Evolutionary conservation across 2,113 vertebrate species (phyloP), one percentile per base, ranked within the genome.

Genomic region (Origma solitaria): DNA sequence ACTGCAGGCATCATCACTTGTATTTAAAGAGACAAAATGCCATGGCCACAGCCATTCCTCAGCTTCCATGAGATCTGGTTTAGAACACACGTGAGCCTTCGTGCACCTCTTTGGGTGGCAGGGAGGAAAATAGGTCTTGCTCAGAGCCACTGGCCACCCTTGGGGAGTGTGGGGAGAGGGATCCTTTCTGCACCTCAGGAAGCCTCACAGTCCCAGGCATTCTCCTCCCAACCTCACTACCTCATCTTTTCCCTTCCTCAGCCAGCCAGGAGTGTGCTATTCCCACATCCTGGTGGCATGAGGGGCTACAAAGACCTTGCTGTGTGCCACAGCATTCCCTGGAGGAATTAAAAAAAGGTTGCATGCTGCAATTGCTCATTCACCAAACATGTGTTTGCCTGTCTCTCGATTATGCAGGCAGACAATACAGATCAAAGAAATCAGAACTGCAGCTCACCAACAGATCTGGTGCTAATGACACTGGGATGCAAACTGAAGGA

Each of bases 391-490:
- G 0, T 44, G 42, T 40, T 77, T 47, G 33, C 44, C 30, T 17
- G 9, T 65, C n/a, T 79, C 45, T 90, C 0, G 38, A 96, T 88
- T 95, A 90, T 2, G 22, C 96, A 94, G 87, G 77, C 12, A 95
- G 92, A 23, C 88, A 95, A 20, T 83, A 93, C 58, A 93, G 94
- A 76, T 25, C 87, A 89, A 96, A 97, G 61, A 97, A 95, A 75
- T 45, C 33, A 42, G 92, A 98, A 75, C 68, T 97, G 42, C 6
- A 15, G n/a, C 83, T 97, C 6, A 21, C 50, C 72, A 96, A 7
- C 76, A 89, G 13, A 93, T 98, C 93, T 96, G 95, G 42, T 68
- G 42, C 87, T 94, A 86, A 85, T 47, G 24, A 38, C 57, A 73
- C 50, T n/a, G 2, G 82, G 93, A n/a, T 94, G 95, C 37, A 90